phyloP scores from a whole-genome alignment of 2,797 vertebrate genomes.

The Tokudaia muenninki region DNA sequence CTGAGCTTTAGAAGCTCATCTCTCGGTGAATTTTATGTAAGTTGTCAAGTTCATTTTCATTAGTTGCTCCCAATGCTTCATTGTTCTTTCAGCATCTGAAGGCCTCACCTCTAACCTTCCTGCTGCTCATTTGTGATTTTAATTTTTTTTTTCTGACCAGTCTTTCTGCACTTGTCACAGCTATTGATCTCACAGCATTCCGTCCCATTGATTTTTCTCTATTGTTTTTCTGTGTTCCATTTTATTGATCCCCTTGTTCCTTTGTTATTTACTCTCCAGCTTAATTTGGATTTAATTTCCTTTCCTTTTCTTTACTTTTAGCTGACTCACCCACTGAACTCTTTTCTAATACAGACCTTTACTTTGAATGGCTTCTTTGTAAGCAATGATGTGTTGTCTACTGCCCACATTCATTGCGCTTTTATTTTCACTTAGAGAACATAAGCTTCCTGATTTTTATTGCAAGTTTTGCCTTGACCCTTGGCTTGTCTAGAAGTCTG shows the following conservation, averaged over 20 bases:
- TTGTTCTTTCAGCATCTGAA: not conserved
- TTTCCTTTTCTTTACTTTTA: not conserved
- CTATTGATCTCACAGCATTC: not conserved
- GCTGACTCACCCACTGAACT: not conserved
- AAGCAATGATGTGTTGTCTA: not conserved
- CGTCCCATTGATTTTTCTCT: conserved; percentile 14
- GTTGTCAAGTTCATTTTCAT: not conserved
- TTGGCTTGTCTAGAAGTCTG: not conserved
- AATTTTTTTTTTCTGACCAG: not conserved
- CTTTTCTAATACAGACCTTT: not conserved
- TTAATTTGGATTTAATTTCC: conserved; percentile 30
- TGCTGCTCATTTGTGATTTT: not conserved
- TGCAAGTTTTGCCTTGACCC: not conserved
- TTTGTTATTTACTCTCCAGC: conserved; percentile 1
- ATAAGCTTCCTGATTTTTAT: not conserved
- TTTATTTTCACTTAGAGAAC: not conserved
- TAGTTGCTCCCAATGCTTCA: not conserved
- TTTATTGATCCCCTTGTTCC: not conserved
- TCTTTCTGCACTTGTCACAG: not conserved
- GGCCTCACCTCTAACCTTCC: not conserved
- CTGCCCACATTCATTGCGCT: not conserved
- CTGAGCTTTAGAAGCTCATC: not conserved
- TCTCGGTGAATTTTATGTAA: not conserved
- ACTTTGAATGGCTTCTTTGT: not conserved
- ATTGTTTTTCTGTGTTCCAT: not conserved